These are phyloP conservation scores for Fulmarus glacialis DNA, from an alignment of 2,113 vertebrate species.

Conservation along the genomic window DNA sequence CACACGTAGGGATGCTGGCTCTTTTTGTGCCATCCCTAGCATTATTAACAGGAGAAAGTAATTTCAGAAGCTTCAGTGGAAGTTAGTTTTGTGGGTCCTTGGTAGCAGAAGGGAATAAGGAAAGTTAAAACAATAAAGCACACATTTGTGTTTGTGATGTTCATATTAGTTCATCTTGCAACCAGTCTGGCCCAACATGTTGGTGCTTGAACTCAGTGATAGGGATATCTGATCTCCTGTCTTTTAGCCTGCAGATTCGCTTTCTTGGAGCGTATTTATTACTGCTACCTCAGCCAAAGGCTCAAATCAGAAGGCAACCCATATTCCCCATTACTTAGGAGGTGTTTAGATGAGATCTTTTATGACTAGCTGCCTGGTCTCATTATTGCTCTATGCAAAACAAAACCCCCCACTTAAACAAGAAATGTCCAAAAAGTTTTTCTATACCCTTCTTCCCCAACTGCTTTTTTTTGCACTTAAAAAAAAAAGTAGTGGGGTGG, in stretches of 20 bases:
- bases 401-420: not conserved
- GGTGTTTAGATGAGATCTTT: not conserved
- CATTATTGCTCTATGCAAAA: not conserved
- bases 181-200: not conserved
- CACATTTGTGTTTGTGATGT: not conserved
- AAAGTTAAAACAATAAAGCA: not conserved
- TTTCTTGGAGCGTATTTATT: not conserved
- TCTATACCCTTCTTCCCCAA: not conserved
- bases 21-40: not conserved
- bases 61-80: not conserved
- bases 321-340: not conserved
- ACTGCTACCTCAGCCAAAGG: not conserved
- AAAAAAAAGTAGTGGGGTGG: not conserved
- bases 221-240: not conserved
- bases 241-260: not conserved
- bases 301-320: not conserved
- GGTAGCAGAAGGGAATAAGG: not conserved
- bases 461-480: not conserved
- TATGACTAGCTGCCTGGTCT: not conserved
- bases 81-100: not conserved
- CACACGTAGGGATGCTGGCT: not conserved
- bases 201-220: not conserved
- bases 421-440: not conserved
- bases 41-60: not conserved
- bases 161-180: not conserved